phyloP scores from a whole-genome alignment of 2,113 vertebrate genomes.

The Hypanus sabinus region DNA sequence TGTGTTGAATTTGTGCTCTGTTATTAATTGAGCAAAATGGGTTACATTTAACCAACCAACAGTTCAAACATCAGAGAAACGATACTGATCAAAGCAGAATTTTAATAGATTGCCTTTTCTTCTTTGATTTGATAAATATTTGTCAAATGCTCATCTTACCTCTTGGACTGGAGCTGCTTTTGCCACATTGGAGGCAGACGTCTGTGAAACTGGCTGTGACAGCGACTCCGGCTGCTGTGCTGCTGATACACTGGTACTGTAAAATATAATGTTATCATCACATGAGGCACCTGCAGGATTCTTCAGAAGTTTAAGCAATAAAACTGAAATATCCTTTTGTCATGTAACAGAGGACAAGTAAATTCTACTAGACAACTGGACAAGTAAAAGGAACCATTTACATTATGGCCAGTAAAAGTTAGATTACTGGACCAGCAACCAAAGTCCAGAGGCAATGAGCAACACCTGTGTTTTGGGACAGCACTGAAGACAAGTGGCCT shows the following conservation, averaged over 20 bases:
- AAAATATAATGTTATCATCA: background rate
- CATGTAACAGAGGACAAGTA: background rate
- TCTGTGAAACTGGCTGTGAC: conserved; percentile 96
- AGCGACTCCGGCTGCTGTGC: conserved; percentile 95
- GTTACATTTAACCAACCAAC: background rate
- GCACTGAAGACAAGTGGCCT: too few species aligned
- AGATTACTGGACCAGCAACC: too few species aligned
- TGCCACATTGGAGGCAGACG: conserved; percentile 99
- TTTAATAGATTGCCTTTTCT: background rate
- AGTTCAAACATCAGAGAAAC: background rate
- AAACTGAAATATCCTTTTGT: background rate
- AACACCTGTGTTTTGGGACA: too few species aligned
- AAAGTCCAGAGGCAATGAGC: too few species aligned
- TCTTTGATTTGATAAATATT: background rate
- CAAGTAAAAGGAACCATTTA: background rate
- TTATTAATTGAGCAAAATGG: conserved; percentile 36
- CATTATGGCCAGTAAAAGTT: background rate
- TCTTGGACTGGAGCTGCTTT: conserved; percentile 86
- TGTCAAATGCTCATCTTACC: conserved; percentile 54
- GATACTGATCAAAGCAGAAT: background rate
- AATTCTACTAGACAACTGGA: background rate
- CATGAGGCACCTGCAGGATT: too few species aligned
- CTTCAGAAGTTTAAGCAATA: background rate
- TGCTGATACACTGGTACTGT: conserved; percentile 87
- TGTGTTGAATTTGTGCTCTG: conserved; percentile 87